Base-by-base conservation (phyloP, 2,797 vertebrate species). In the Sarcoramphus papa region DNA sequence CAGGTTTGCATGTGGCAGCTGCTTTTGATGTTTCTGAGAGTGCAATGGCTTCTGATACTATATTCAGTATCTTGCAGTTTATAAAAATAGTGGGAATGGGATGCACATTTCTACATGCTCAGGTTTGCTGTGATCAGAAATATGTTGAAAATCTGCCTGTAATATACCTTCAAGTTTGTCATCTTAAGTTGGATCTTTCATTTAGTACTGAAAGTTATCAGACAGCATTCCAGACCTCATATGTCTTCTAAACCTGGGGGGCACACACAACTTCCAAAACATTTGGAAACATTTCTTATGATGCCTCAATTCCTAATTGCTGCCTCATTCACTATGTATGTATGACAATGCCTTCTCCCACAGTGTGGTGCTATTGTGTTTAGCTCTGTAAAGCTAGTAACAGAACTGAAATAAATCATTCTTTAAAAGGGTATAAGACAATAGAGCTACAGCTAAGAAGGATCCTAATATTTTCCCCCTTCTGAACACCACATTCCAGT, bases 291-390 rank as follows among this genome's bases (percentile, higher is more conserved):
- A 31, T 80, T 95, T 83, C 18, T 83, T 62, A 25, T 0, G 24
- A 47, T 48, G 37, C 41, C 25, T 93, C 41, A 47, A 0, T 87
- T 91, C 23, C 30, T 85, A 70, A 60, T 70, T 91, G 23, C 60
- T 77, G 48, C 48, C 23, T 85, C 48, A 51, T 91, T 96, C 40
- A 13, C 40, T 59, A 1, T 79, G 16, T 67, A 18, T 53, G 27
- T 77, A 80, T 70, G 74, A 63, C 17, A 1, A 0, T 77, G 50
- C 35, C 54, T 88, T 94, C 79, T 90, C 92, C 95, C 95, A 92
- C 94, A 75, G 85, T 12, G 78, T 93, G 91, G 91, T 94, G 92
- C 95, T 97, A 43, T 95, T 96, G 95, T 91, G 89, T 96, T 93
- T 83, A 77, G 31, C 89, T 92, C 68, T 77, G 48, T 75, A 83